These are phyloP conservation scores for Panthera uncia DNA, from an alignment of 2,113 vertebrate species.

Conservation along the genomic window DNA sequence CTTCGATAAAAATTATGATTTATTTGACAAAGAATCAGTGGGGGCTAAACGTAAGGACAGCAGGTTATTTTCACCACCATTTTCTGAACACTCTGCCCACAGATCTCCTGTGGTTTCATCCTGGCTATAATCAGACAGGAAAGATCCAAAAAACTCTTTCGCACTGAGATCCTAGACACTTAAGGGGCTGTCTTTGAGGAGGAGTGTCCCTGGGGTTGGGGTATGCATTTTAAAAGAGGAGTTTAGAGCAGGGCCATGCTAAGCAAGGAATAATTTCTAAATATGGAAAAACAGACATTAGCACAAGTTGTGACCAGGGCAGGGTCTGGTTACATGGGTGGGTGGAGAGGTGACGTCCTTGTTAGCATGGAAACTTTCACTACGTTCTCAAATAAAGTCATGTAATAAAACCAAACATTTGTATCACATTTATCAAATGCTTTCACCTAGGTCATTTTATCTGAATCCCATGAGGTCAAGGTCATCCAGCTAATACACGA, in stretches of 20 bases:
- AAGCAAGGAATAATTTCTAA: background rate
- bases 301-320: background rate
- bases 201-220: background rate
- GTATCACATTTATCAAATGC: background rate
- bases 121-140: background rate
- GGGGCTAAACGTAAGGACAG: background rate
- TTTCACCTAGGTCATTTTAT: background rate
- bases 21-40: background rate
- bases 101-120: background rate
- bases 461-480: background rate
- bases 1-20: conserved; percentile 19
- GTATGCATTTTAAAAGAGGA: background rate
- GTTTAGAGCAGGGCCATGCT: background rate
- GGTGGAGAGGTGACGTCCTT: background rate
- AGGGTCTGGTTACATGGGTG: background rate
- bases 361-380: background rate
- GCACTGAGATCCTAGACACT: background rate
- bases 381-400: background rate
- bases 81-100: background rate
- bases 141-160: background rate
- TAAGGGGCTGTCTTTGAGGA: background rate
- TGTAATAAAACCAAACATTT: background rate
- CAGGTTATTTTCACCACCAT: background rate
- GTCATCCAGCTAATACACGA: background rate
- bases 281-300: background rate